Evolutionary conservation across 2,797 vertebrate genomes (phyloP).

Genomic region (Enoplosus armatus): DNA sequence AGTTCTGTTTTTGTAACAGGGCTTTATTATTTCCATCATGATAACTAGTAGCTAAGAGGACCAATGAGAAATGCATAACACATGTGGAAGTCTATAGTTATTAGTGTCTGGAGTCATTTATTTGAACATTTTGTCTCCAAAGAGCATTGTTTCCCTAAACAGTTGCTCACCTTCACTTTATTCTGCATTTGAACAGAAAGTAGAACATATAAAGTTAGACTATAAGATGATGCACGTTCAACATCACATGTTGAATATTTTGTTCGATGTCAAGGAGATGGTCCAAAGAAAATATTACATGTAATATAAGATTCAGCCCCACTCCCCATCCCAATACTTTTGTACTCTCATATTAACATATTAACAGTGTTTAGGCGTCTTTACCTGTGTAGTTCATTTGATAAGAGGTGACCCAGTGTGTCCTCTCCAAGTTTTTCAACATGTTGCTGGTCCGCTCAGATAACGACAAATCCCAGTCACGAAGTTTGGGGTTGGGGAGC

Average conservation of each 20-base stretch:
- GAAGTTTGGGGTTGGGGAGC: slow-evolving; percentile 74
- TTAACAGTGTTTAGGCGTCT: background rate
- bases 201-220: background rate
- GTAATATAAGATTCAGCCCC: background rate
- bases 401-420: slow-evolving; percentile 85
- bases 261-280: no score
- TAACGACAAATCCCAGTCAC: slow-evolving; percentile 71
- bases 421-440: slow-evolving; percentile 82
- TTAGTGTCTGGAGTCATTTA: background rate
- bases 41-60: background rate
- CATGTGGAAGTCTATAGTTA: background rate
- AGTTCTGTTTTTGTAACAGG: background rate
- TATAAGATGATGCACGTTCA: no score
- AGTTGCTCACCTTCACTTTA: background rate
- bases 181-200: background rate
- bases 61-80: background rate
- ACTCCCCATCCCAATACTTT: no score
- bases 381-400: slow-evolving; percentile 85
- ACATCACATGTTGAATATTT: background rate
- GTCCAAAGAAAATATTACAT: background rate
- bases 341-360: background rate
- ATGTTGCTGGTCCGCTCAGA: slow-evolving; percentile 82
- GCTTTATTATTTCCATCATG: background rate
- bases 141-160: background rate
- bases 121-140: background rate